These are phyloP conservation scores for Pachycephala philippinensis DNA, from an alignment of 2,113 vertebrate species.

Conservation along the genomic window DNA sequence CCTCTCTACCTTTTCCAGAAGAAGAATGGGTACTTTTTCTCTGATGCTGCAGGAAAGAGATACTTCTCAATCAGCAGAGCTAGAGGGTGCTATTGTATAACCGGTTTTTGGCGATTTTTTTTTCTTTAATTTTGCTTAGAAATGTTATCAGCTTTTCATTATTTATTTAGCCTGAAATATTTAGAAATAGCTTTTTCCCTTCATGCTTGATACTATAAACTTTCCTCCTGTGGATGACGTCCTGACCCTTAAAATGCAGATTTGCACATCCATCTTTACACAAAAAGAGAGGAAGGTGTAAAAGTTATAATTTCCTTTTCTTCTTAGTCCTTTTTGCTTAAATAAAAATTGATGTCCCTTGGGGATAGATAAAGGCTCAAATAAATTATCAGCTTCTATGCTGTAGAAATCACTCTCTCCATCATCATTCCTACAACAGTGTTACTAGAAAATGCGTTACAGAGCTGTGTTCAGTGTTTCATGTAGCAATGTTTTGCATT, in stretches of 20 bases:
- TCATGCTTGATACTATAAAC: not conserved
- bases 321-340: not conserved
- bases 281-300: not conserved
- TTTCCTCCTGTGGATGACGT: not conserved
- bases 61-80: not conserved
- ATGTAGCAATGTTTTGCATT: not conserved
- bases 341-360: not conserved
- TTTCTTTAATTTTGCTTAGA: not conserved
- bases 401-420: not conserved
- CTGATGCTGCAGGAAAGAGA: not conserved
- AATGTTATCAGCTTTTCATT: not conserved
- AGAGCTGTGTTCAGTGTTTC: not conserved
- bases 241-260: not conserved
- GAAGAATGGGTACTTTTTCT: not conserved
- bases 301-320: not conserved
- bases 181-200: not conserved
- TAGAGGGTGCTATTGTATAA: slow-evolving; percentile 63
- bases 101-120: rapidly evolving
- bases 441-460: not conserved
- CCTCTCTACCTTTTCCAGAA: not conserved
- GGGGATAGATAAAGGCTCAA: not conserved
- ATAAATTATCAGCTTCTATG: not conserved
- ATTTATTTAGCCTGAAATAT: not conserved
- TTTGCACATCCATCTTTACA: not conserved
- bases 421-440: not conserved